Percentiles rank a stretch among this genome's conserved stretches.
These are phyloP conservation scores for Drosophila jambulina DNA, from an alignment of 1,140 invertebrate genomes.

Conservation along the genomic window DNA sequence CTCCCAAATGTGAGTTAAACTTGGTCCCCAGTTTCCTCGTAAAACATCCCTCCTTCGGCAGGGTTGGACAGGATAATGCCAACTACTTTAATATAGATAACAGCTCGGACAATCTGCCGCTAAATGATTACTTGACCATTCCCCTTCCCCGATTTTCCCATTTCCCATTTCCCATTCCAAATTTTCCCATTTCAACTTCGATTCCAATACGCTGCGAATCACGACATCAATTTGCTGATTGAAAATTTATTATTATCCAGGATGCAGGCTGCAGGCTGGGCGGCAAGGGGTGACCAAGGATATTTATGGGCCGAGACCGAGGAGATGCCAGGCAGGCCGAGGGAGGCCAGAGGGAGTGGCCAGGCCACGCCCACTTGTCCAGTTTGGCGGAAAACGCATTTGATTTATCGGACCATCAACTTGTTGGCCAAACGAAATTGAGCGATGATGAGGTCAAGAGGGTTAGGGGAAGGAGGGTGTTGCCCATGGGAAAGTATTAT, in stretches of 20 bases:
- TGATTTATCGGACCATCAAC: constrained; percentile 62
- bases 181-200: constrained; percentile 13
- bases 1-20: background rate
- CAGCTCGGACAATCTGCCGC: constrained; percentile 63
- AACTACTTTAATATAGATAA: constrained; percentile 71
- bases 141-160: background rate
- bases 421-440: constrained; percentile 39
- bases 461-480: background rate
- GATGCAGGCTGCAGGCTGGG: constrained; percentile 3
- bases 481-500: background rate
- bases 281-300: constrained; percentile 31
- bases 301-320: constrained; percentile 31
- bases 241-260: constrained; percentile 74
- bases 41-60: background rate
- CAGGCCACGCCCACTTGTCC: constrained; percentile 46
- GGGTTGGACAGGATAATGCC: constrained; percentile 26
- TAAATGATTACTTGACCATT: constrained; percentile 72
- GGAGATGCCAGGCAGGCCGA: constrained; percentile 1
- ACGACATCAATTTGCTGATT: constrained; percentile 79
- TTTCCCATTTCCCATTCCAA: background rate
- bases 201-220: constrained; percentile 52
- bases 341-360: background rate
- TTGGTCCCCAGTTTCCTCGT: background rate
- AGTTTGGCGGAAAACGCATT: constrained; percentile 53
- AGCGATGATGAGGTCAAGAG: constrained; percentile 28